Percentiles rank a stretch among this genome's conserved stretches.
These are phyloP conservation scores for Strigops habroptila DNA, from an alignment of 2,113 vertebrate genomes.

Conservation along the genomic window DNA sequence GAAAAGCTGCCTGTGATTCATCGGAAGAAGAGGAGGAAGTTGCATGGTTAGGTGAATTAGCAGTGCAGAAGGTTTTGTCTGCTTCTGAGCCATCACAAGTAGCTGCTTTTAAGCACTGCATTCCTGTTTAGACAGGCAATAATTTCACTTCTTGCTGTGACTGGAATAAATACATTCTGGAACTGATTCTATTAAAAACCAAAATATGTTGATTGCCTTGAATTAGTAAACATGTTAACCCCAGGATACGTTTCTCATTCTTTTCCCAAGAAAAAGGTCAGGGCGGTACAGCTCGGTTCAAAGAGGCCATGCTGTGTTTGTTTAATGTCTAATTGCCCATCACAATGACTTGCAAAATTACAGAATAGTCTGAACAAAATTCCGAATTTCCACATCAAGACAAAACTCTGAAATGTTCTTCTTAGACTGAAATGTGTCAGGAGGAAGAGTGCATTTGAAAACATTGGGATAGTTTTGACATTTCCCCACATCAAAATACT, in stretches of 20 bases:
- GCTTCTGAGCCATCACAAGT: background rate
- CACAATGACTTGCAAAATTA: background rate
- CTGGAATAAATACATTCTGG: background rate
- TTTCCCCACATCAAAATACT: background rate
- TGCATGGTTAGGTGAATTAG: background rate
- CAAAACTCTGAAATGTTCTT: background rate
- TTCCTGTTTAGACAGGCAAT: background rate
- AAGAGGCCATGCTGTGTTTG: background rate
- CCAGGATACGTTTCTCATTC: background rate
- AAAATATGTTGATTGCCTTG: background rate
- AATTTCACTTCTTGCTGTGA: background rate
- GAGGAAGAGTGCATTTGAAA: background rate
- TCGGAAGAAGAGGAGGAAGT: background rate
- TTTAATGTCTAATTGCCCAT: background rate
- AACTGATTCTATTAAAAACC: background rate
- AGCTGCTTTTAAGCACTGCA: background rate
- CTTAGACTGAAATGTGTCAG: background rate
- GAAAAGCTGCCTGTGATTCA: background rate
- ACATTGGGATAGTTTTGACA: background rate
- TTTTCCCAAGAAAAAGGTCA: background rate
- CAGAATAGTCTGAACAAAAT: background rate
- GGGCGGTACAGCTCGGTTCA: background rate
- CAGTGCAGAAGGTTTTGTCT: background rate
- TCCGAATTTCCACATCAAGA: background rate
- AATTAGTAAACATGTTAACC: background rate